Evolutionary conservation across 2,113 vertebrate genomes (phyloP).

Genomic region (Prolemur simus): DNA sequence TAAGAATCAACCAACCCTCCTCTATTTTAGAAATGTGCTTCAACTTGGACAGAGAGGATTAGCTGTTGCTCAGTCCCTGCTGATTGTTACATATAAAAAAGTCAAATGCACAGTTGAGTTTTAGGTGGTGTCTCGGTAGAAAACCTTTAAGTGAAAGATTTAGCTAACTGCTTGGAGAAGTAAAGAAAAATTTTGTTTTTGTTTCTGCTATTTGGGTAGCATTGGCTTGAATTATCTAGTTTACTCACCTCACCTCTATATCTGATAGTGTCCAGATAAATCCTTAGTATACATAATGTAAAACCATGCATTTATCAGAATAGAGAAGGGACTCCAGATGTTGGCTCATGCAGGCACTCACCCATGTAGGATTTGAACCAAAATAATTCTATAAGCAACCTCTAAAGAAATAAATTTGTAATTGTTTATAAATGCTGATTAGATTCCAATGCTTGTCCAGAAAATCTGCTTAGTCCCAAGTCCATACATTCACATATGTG

Average conservation of each 20-base stretch:
- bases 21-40: conserved; percentile 29
- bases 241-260: not conserved
- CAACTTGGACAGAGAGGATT: not conserved
- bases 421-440: not conserved
- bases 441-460: not conserved
- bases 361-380: not conserved
- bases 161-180: conserved; percentile 31
- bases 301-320: conserved; percentile 32
- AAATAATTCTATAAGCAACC: not conserved
- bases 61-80: not conserved
- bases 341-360: not conserved
- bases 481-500: not conserved
- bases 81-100: conserved; percentile 45
- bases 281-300: not conserved
- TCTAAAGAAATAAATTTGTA: not conserved
- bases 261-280: conserved; percentile 19
- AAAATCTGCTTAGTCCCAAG: not conserved
- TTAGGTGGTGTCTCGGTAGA: not conserved
- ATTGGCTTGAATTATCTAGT: conserved; percentile 26
- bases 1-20: not conserved
- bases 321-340: conserved; percentile 9
- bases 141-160: conserved; percentile 49
- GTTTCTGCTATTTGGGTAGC: not conserved
- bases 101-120: conserved; percentile 37
- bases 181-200: conserved; percentile 54